Conservation (phyloP, 1,140 invertebrate species). For the Acromyrmex echinatior region DNA sequence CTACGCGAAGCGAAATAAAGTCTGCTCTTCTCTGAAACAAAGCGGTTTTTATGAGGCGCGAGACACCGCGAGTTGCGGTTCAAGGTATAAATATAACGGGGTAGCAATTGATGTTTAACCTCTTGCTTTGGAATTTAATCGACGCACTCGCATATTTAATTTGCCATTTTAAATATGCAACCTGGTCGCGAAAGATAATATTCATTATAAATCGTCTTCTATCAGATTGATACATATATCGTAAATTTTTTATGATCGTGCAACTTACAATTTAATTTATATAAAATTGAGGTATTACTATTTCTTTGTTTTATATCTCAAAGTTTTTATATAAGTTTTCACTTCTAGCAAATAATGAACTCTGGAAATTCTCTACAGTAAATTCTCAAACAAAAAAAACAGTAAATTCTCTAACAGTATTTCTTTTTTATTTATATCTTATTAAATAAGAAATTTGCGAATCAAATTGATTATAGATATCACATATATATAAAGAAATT, state of each 20-base stretch:
- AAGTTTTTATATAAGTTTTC: not conserved
- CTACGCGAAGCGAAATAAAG: slow-evolving; percentile 56
- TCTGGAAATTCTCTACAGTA: too few relatives aligned
- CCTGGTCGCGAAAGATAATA: slow-evolving; percentile 8
- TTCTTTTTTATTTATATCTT: not conserved
- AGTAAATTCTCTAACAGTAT: too few relatives aligned
- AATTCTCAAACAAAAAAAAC: too few relatives aligned
- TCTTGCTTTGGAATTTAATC: slow-evolving; percentile 56
- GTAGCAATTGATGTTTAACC: slow-evolving; percentile 59
- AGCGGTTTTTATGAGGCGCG: slow-evolving; percentile 63
- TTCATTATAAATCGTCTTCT: slow-evolving; percentile 24
- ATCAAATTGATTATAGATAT: not conserved
- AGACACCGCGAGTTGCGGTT: slow-evolving; percentile 54
- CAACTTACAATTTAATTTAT: slow-evolving; percentile 18
- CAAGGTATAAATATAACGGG: slow-evolving; percentile 54
- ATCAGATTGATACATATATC: not conserved
- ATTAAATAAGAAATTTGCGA: not conserved
- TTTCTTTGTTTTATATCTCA: not conserved
- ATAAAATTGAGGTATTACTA: not conserved
- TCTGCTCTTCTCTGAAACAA: slow-evolving; percentile 58
- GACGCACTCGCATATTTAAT: slow-evolving; percentile 39
- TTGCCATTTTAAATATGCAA: slow-evolving; percentile 46
- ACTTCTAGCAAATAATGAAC: not conserved
- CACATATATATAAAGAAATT: not conserved
- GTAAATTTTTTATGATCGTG: not conserved